A percentile compares a stretch with the other conserved stretches of the same genome.
phyloP scores from a whole-genome alignment of 2,888 invertebrate species.

The Heteromurus nitidus region DNA sequence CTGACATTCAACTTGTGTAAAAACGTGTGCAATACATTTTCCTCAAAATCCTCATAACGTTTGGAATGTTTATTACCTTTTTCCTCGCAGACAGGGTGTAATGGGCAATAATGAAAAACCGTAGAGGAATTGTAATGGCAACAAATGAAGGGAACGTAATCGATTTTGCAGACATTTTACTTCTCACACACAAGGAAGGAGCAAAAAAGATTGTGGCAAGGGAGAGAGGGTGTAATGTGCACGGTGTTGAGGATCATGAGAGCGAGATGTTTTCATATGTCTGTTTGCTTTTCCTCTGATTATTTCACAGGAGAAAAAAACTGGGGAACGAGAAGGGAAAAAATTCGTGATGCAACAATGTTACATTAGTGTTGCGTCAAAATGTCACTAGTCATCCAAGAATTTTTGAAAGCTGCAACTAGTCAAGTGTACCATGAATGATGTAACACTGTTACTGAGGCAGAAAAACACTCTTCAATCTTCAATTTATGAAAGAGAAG shows the following conservation, averaged over 20 bases:
- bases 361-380: constrained; percentile 47
- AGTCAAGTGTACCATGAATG: too few species aligned
- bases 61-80: constrained; percentile 23
- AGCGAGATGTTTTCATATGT: not conserved
- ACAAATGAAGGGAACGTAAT: constrained; percentile 43
- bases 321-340: constrained; percentile 4
- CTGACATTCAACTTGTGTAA: not conserved
- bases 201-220: too few species aligned
- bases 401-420: constrained; percentile 20
- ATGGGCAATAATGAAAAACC: constrained; percentile 34
- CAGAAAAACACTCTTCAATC: too few species aligned
- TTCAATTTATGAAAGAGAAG: too few species aligned
- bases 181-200: too few species aligned
- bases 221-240: not conserved
- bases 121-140: not conserved
- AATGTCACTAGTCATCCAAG: constrained; percentile 53
- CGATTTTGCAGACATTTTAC: constrained; percentile 41
- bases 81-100: not conserved
- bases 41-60: not conserved
- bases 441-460: not conserved
- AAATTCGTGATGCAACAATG: constrained; percentile 24
- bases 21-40: constrained; percentile 22
- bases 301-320: constrained; percentile 22
- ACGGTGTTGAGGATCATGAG: constrained; percentile 23
- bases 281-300: constrained; percentile 21